phyloP scores from a whole-genome alignment of 1,140 invertebrate species.

The Microplitis demolitor region DNA sequence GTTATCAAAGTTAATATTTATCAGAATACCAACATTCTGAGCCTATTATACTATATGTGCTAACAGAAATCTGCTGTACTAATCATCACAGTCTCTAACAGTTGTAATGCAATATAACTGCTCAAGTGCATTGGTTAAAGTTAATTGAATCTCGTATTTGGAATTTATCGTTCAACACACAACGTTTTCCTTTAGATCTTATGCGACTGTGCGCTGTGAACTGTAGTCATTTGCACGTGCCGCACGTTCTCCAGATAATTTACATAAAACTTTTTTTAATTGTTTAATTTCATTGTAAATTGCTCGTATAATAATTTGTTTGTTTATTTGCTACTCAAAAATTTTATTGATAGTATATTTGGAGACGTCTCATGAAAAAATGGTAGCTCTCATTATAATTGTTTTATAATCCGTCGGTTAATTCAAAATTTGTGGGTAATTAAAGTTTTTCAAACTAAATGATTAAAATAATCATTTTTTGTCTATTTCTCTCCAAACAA shows the following conservation, averaged over 20 bases:
- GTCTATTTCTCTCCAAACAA: too few species aligned
- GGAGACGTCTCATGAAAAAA: background rate
- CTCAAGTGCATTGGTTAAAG: conserved; percentile 12
- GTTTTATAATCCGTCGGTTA: background rate
- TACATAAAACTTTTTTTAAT: background rate
- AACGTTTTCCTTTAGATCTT: conserved; percentile 1
- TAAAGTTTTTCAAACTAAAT: too few species aligned
- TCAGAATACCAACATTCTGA: background rate
- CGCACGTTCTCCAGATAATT: background rate
- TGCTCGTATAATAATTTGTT: background rate
- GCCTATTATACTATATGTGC: too few species aligned
- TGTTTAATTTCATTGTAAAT: too few species aligned
- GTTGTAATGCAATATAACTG: background rate
- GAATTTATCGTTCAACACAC: conserved; percentile 10
- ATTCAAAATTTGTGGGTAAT: too few species aligned
- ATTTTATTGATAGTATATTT: background rate
- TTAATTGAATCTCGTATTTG: conserved; percentile 26
- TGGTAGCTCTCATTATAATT: background rate
- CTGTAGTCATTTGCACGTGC: background rate
- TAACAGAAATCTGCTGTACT: too few species aligned
- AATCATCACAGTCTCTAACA: background rate
- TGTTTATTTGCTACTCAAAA: too few species aligned
- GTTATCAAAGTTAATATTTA: background rate
- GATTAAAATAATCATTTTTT: too few species aligned
- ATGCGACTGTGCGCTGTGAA: background rate